Evolutionary conservation across 2,797 vertebrate species (phyloP), one percentile per base, ranked within the genome.

Genomic region (Clarias platycephalus): DNA sequence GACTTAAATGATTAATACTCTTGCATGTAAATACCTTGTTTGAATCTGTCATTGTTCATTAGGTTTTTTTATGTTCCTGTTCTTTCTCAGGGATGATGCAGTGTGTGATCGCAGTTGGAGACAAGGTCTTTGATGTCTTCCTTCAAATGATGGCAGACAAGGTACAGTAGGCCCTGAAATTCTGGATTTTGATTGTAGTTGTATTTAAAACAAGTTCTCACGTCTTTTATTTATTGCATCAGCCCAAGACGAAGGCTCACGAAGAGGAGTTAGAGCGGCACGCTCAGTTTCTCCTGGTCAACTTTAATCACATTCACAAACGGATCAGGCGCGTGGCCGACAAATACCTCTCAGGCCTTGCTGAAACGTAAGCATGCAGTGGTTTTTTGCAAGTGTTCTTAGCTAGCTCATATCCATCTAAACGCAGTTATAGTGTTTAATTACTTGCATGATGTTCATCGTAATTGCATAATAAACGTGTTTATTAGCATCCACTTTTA

Each of bases 301-400:
- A 99, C 93, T 99, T 99, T 90, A 99, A 99, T 90, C 98, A 99
- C 90, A 98, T 96, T 83, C 98, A 99, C 93, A 99, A 99, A 92
- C 96, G 98, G 89, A 99, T 99, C 89, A 95, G 98, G 83, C 95
- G 98, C 88, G 98, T 99, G 83, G 98, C 98, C 0, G 98, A 99
- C 92, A 99, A 99, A 92, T 99, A 99, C 86, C 95, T 99, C 5
- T 99, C 98, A 37, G 97, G 97, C 64, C 93, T 99, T 89, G 98
- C 99, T 64, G 98, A 99, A 90, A 97, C 96, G 98, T 99, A 87
- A 94, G 97, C 37, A 34, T 81, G 64, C 26, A 53, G 6, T 7
- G 49, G 1, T 9, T 60, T 24, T 64, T 7, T 63, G 31, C 67
- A 9, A 12, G 8, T 24, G 34, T 70, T 40, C 34, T 12, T 37